Evolutionary conservation across 2,888 invertebrate genomes (phyloP).

Genomic region (Phasia obesa): DNA sequence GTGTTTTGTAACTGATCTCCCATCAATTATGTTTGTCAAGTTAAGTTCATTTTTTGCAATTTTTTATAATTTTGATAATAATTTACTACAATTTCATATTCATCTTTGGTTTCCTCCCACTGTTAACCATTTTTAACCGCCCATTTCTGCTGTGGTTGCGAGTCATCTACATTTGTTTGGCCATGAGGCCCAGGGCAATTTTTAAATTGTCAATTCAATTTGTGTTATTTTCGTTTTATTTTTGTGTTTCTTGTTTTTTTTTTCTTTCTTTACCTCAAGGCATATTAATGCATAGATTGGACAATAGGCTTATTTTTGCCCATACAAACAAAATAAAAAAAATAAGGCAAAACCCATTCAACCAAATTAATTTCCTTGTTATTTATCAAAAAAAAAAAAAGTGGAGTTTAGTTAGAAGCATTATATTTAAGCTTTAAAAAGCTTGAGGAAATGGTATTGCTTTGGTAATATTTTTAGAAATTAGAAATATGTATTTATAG

Average conservation of each 20-base stretch:
- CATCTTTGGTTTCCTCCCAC: slow-evolving; percentile 17
- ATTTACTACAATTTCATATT: slow-evolving; percentile 17
- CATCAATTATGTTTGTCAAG: slow-evolving; percentile 40
- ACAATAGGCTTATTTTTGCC: slow-evolving; percentile 24
- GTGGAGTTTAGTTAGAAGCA: background rate
- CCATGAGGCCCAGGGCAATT: slow-evolving; percentile 36
- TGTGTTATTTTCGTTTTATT: slow-evolving; percentile 40
- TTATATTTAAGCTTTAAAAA: background rate
- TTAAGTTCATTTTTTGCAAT: slow-evolving; percentile 20
- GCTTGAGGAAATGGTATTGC: too few species aligned
- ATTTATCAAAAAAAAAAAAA: slow-evolving; percentile 45
- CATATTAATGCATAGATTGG: slow-evolving; percentile 47
- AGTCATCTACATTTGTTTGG: slow-evolving; percentile 40
- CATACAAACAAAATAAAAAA: background rate
- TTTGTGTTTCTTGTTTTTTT: slow-evolving; percentile 6
- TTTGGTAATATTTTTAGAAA: too few species aligned
- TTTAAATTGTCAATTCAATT: slow-evolving; percentile 69
- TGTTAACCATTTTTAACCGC: background rate
- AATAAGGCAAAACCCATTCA: slow-evolving; percentile 4
- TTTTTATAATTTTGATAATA: background rate
- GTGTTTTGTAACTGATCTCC: slow-evolving; percentile 35
- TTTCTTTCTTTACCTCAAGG: slow-evolving; percentile 27
- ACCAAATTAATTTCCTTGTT: slow-evolving; percentile 57
- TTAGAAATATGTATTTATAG: too few species aligned
- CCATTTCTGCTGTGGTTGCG: background rate